Conservation (phyloP, 2,888 invertebrate species). For the Halocaridina rubra region DNA sequence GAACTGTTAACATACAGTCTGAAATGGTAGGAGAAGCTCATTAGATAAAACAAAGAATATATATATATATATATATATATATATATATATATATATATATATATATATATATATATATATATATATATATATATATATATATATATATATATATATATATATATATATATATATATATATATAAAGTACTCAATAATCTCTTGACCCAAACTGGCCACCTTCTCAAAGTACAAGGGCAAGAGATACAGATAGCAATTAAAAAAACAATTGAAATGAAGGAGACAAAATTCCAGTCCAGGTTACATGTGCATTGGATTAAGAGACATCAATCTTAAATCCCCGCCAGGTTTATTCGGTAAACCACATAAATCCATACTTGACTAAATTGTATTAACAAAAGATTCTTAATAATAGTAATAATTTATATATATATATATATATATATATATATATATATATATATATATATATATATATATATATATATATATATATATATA, state of each 20-base stretch:
- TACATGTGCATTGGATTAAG: no score
- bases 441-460: not conserved
- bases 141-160: constrained; percentile 3
- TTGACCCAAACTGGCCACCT: no score
- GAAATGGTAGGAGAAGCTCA: no score
- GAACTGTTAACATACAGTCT: no score
- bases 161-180: not conserved
- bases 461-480: not conserved
- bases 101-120: not conserved
- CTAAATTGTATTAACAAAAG: no score
- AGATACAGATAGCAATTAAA: no score
- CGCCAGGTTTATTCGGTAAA: not conserved
- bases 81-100: constrained; percentile 4
- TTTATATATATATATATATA: not conserved
- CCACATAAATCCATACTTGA: not conserved
- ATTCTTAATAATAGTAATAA: not conserved
- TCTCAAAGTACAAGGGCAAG: no score
- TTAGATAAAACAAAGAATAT: not conserved
- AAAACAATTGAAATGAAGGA: no score
- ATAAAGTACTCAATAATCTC: not conserved
- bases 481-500: not conserved
- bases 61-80: constrained; percentile 2
- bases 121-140: constrained; percentile 14
- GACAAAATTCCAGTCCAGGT: no score
- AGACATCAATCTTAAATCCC: no score